A percentile compares a stretch with the other conserved stretches of the same genome.
Conservation (phyloP, 2,113 vertebrate species). For the Entosphenus tridentatus region DNA sequence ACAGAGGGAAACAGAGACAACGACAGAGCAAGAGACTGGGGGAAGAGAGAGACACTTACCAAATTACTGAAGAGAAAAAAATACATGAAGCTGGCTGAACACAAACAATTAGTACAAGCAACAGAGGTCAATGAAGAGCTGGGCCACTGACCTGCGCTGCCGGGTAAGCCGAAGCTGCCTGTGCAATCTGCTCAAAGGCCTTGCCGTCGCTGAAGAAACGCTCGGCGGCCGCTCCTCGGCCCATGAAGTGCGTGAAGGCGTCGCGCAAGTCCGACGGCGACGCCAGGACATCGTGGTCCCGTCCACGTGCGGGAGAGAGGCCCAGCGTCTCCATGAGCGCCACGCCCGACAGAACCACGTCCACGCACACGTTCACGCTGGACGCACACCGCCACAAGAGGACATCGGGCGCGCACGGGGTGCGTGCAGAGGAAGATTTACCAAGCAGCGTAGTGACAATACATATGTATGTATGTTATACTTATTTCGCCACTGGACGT, state of each 20-base stretch:
- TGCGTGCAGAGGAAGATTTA: no score
- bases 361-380: slow-evolving; percentile 83
- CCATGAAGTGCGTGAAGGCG: slow-evolving; percentile 60
- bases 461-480: no score
- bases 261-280: slow-evolving; percentile 48
- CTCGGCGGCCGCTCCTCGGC: slow-evolving; percentile 59
- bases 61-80: no score
- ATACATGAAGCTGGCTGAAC: no score
- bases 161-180: slow-evolving; percentile 38
- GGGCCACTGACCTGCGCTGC: slow-evolving; percentile 43
- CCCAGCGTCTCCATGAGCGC: slow-evolving; percentile 56
- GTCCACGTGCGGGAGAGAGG: slow-evolving; percentile 28
- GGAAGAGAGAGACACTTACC: no score
- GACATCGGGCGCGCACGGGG: no score
- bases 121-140: not conserved
- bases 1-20: no score
- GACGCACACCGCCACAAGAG: not conserved
- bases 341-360: slow-evolving; percentile 73
- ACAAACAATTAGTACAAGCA: no score
- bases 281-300: slow-evolving; percentile 39
- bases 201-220: slow-evolving; percentile 59
- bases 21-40: no score
- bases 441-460: no score
- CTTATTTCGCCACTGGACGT: no score
- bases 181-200: slow-evolving; percentile 41